A percentile compares a stretch with the other conserved stretches of the same genome.
phyloP scores from a whole-genome alignment of 2,888 invertebrate species.

The Criorhina ranunculi region DNA sequence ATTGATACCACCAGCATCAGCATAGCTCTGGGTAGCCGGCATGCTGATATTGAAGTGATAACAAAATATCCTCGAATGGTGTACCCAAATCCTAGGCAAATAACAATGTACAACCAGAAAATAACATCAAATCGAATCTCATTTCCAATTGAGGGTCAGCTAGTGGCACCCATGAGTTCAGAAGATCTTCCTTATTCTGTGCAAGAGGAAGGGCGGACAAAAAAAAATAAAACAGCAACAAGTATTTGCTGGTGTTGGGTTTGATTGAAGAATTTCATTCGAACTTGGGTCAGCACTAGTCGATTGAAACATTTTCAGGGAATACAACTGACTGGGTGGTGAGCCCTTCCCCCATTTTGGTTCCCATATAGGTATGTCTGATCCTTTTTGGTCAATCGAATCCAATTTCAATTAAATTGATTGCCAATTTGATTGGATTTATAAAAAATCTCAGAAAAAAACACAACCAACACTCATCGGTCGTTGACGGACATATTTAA shows the following conservation, averaged over 20 bases:
- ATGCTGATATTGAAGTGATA: conserved; percentile 57
- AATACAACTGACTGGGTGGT: conserved; percentile 46
- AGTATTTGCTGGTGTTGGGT: conserved; percentile 28
- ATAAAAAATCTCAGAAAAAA: conserved; percentile 58
- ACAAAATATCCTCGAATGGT: conserved; percentile 62
- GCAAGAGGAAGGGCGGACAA: background rate
- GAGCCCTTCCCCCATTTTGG: conserved; percentile 24
- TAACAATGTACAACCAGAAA: conserved; percentile 66
- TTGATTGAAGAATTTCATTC: no score
- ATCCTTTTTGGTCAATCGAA: conserved; percentile 77
- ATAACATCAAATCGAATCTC: conserved; percentile 72
- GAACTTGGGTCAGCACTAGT: conserved; percentile 53
- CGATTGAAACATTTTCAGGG: conserved; percentile 24
- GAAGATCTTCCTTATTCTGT: conserved; percentile 50
- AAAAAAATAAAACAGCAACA: conserved; percentile 54
- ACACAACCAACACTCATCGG: background rate
- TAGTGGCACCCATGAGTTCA: conserved; percentile 48
- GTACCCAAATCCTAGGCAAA: conserved; percentile 63
- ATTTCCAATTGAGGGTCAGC: conserved; percentile 72
- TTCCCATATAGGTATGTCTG: conserved; percentile 62
- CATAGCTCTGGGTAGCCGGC: conserved; percentile 13
- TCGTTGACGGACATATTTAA: conserved; percentile 43
- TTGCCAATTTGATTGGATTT: conserved; percentile 77
- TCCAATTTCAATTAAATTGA: conserved; percentile 77
- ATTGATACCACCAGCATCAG: conserved; percentile 36